Conservation (phyloP, 1,140 invertebrate species). For the Drosophila sproati region DNA sequence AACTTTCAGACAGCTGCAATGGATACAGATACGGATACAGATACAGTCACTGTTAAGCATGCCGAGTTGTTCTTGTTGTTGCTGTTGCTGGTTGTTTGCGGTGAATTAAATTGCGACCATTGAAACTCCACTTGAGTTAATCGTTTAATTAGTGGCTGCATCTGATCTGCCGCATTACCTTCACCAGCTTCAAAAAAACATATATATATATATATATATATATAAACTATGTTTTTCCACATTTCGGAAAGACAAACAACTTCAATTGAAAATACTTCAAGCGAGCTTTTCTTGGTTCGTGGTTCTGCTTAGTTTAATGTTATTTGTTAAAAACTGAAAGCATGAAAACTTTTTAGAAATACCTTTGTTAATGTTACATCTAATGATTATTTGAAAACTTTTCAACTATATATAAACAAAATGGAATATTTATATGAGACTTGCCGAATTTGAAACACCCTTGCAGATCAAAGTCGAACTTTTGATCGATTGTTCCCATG, state of each 20-base stretch:
- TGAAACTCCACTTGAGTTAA: constrained; percentile 77
- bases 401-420: neutral
- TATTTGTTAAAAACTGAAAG: neutral
- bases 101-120: constrained; percentile 76
- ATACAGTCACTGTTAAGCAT: constrained; percentile 19
- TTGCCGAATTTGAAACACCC: no score
- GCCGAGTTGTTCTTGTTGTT: constrained; percentile 10
- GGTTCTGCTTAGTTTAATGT: neutral
- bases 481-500: no score
- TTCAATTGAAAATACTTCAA: neutral
- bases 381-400: neutral
- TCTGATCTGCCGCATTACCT: neutral
- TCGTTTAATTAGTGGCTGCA: constrained; percentile 75
- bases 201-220: neutral
- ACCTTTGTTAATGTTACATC: neutral
- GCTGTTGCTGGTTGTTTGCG: constrained; percentile 60
- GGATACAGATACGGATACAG: constrained; percentile 56
- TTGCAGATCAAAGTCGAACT: no score
- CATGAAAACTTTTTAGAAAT: neutral
- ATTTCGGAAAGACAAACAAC: neutral
- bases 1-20: constrained; percentile 75
- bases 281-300: neutral
- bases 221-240: neutral
- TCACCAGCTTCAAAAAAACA: constrained; percentile 1
- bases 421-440: no score